Conservation (phyloP, 2,888 invertebrate genomes). For the Drosophila falleni region DNA sequence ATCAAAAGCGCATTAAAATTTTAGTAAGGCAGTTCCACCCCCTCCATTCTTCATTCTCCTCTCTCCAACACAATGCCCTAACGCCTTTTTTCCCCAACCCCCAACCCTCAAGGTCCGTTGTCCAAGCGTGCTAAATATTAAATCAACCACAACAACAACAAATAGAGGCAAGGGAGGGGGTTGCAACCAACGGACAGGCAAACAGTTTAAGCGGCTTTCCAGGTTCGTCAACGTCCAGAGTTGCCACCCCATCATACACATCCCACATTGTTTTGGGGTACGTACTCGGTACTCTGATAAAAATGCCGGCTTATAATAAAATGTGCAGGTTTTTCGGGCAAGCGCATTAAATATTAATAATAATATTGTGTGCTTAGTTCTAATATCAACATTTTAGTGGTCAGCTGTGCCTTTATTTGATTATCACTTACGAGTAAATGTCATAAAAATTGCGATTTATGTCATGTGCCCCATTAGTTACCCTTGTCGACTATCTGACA, state of each 20-base stretch:
- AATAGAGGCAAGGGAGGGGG: background rate
- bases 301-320: constrained; percentile 61
- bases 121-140: constrained; percentile 78
- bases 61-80: background rate
- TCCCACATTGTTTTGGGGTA: constrained; percentile 30
- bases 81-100: background rate
- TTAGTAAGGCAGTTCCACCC: constrained; percentile 64
- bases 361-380: constrained; percentile 71
- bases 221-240: constrained; percentile 65
- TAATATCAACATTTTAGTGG: constrained; percentile 67
- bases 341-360: constrained; percentile 79
- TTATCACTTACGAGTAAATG: constrained; percentile 53
- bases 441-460: constrained; percentile 55
- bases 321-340: constrained; percentile 41
- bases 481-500: constrained; percentile 6
- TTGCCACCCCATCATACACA: background rate
- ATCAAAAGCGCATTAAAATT: constrained; percentile 82
- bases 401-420: constrained; percentile 47
- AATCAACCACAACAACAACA: constrained; percentile 64
- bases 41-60: background rate
- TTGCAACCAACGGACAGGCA: constrained; percentile 40
- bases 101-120: constrained; percentile 29
- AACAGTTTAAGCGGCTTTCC: constrained; percentile 76
- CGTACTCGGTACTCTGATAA: constrained; percentile 41
- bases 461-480: constrained; percentile 27